Evolutionary conservation across 1,140 invertebrate species (phyloP).

Genomic region (Lerema accius): DNA sequence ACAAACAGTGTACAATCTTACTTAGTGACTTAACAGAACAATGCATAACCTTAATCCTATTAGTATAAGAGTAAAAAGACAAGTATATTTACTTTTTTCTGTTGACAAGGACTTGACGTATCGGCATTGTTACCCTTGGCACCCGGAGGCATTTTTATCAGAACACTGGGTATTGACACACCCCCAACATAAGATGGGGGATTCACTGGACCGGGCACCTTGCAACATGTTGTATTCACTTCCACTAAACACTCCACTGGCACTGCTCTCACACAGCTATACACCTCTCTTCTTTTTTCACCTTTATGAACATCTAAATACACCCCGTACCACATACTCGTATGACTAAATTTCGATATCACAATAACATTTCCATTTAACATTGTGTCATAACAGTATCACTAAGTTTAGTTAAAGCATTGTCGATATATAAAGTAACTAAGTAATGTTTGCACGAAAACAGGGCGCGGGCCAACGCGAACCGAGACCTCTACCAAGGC

Average conservation of each 20-base stretch:
- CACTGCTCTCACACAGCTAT: slow-evolving; percentile 67
- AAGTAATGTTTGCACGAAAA: slow-evolving; percentile 60
- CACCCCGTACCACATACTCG: slow-evolving; percentile 71
- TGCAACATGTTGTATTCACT: slow-evolving; percentile 59
- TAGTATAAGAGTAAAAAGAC: slow-evolving; percentile 61
- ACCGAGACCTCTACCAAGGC: slow-evolving; percentile 73
- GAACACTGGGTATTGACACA: slow-evolving; percentile 64
- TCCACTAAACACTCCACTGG: slow-evolving; percentile 81
- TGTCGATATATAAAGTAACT: slow-evolving; percentile 75
- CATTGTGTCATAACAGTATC: slow-evolving; percentile 67
- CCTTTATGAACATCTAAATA: slow-evolving; percentile 72
- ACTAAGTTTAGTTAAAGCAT: slow-evolving; percentile 82
- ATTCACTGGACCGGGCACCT: slow-evolving; percentile 55
- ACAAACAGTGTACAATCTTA: neutral
- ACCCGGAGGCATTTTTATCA: slow-evolving; percentile 42
- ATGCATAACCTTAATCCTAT: slow-evolving; percentile 11
- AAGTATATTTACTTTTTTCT: slow-evolving; percentile 78
- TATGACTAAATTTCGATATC: slow-evolving; percentile 68
- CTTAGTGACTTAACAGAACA: slow-evolving; percentile 1
- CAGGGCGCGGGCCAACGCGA: slow-evolving; percentile 61
- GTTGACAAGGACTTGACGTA: slow-evolving; percentile 49
- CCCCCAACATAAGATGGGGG: slow-evolving; percentile 54
- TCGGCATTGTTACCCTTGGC: slow-evolving; percentile 35
- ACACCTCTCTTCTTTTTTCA: slow-evolving; percentile 66
- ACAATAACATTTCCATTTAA: slow-evolving; percentile 64